Evolutionary conservation across 2,113 vertebrate genomes (phyloP).

Genomic region (Psittacus erithacus): DNA sequence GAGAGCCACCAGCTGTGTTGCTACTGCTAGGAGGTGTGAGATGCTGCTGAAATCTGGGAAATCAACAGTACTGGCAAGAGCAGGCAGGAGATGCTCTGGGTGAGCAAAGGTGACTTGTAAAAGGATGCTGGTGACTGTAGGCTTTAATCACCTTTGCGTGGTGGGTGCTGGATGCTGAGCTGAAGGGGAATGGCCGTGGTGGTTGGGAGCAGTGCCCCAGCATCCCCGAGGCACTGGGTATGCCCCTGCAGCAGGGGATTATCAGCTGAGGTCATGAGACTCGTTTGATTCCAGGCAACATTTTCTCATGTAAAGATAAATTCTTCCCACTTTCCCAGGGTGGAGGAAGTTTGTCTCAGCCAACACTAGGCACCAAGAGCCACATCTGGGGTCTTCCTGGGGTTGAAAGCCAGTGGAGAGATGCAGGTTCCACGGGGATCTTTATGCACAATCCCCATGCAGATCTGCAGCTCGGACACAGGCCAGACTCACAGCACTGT

Average conservation of each 20-base stretch:
- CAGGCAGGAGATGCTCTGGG: background rate
- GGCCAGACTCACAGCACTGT: fast-evolving
- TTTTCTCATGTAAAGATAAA: background rate
- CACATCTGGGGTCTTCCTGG: background rate
- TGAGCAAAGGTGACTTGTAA: background rate
- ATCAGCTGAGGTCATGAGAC: background rate
- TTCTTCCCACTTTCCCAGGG: background rate
- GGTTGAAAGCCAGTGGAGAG: background rate
- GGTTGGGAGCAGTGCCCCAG: background rate
- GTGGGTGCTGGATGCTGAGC: background rate
- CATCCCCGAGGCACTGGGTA: background rate
- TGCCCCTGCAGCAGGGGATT: background rate
- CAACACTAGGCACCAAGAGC: background rate
- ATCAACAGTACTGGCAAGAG: fast-evolving
- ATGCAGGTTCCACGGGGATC: background rate
- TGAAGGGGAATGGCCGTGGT: background rate
- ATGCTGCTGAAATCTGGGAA: background rate
- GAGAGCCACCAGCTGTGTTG: background rate
- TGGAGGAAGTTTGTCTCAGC: background rate
- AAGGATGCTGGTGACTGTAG: background rate
- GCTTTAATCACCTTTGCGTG: background rate
- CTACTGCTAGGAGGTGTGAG: background rate
- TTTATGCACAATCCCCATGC: background rate
- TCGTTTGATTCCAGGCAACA: background rate
- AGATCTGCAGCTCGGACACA: fast-evolving